Conservation (phyloP, 1,140 invertebrate genomes). For the Brachionus koreanus region DNA sequence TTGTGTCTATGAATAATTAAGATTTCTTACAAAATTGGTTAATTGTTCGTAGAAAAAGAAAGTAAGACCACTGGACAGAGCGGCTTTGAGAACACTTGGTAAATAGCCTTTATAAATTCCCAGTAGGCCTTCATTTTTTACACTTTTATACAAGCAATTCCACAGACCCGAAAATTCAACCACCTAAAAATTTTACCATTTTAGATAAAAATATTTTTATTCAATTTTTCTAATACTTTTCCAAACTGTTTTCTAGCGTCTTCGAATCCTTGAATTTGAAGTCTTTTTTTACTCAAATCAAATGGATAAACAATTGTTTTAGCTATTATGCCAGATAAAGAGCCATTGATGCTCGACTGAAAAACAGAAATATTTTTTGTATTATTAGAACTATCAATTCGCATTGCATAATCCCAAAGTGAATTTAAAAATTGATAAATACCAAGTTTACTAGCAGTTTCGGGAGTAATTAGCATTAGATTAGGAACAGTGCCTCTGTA, state of each 20-base stretch:
- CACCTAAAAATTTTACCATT: no score
- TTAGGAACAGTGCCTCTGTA: conserved; percentile 79
- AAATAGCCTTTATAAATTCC: conserved; percentile 75
- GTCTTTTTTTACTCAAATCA: conserved; percentile 76
- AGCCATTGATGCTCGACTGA: conserved; percentile 66
- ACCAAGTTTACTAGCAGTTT: conserved; percentile 81
- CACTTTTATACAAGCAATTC: conserved; percentile 66
- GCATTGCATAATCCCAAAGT: conserved; percentile 46
- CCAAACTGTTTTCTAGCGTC: conserved; percentile 70
- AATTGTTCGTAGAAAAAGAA: conserved; percentile 71
- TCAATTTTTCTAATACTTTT: conserved; percentile 54
- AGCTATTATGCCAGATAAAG: conserved; percentile 69
- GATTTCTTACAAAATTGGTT: conserved; percentile 46
- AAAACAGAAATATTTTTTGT: conserved; percentile 45
- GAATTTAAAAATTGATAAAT: conserved; percentile 66
- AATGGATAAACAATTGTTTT: conserved; percentile 79
- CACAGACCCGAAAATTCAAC: conserved; percentile 68
- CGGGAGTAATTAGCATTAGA: conserved; percentile 77
- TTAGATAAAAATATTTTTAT: no score
- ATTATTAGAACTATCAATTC: not conserved
- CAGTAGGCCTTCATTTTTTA: conserved; percentile 65
- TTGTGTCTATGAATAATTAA: not conserved
- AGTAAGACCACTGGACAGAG: conserved; percentile 68
- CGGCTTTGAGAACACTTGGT: conserved; percentile 74
- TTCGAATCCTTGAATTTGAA: conserved; percentile 83